Conservation (phyloP, 2,797 vertebrate species). For the Bradypodion ventrale region DNA sequence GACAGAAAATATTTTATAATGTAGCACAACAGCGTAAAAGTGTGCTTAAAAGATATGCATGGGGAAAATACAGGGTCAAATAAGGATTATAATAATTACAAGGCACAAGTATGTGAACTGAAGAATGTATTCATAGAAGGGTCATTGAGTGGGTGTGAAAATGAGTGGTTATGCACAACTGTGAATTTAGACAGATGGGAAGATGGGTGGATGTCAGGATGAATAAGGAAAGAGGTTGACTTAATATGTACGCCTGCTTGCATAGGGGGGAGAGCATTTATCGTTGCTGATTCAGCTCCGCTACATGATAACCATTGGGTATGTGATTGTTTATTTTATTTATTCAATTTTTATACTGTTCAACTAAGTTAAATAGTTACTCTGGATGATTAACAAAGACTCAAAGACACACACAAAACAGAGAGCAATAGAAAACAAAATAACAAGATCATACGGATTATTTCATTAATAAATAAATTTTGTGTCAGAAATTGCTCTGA, state of each 20-base stretch:
- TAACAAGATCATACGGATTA: no score
- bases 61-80: neutral
- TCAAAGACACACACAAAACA: no score
- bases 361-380: no score
- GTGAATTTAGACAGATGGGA: neutral
- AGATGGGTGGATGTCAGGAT: neutral
- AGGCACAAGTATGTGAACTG: neutral
- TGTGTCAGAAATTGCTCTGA: no score
- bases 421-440: no score
- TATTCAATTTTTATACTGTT: no score
- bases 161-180: neutral
- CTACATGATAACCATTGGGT: neutral
- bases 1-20: neutral
- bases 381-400: no score
- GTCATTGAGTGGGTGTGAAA: neutral
- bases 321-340: neutral
- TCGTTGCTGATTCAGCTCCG: neutral
- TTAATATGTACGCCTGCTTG: no score
- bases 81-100: neutral
- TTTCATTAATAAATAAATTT: no score
- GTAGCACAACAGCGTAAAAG: neutral
- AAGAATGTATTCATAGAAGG: neutral
- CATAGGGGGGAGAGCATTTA: neutral
- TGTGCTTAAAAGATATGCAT: constrained; percentile 3
- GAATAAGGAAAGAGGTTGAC: neutral